A percentile compares a stretch with the other conserved stretches of the same genome.
Evolutionary conservation across 1,140 invertebrate species (phyloP).

Genomic region (Magallana angulata): DNA sequence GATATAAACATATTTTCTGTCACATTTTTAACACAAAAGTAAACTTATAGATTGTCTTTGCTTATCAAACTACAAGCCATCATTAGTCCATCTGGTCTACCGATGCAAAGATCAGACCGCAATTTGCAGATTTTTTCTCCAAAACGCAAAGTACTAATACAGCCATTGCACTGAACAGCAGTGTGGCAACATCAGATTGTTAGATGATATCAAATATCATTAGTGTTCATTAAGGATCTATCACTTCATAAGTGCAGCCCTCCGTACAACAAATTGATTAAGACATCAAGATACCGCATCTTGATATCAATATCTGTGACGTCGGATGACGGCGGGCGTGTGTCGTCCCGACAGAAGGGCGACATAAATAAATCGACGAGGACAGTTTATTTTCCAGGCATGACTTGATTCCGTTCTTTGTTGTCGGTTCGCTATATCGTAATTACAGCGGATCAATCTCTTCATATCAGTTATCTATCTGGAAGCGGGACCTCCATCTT

Average conservation of each 20-base stretch:
- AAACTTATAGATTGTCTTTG: no score
- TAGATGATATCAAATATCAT: slow-evolving; percentile 29
- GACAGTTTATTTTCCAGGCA: slow-evolving; percentile 33
- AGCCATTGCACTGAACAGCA: background rate
- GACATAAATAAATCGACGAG: slow-evolving; percentile 28
- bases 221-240: background rate
- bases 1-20: no score
- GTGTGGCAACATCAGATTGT: background rate
- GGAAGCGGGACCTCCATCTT: slow-evolving; percentile 19
- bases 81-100: no score
- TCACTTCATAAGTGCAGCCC: background rate
- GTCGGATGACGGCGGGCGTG: background rate
- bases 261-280: background rate
- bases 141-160: background rate
- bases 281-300: background rate
- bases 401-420: slow-evolving; percentile 30
- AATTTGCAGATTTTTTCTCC: background rate
- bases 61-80: no score
- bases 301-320: slow-evolving; percentile 31
- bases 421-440: slow-evolving; percentile 36
- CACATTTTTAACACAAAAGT: no score
- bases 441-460: slow-evolving; percentile 43
- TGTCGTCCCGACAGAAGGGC: slow-evolving; percentile 13
- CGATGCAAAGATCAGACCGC: no score
- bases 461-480: slow-evolving; percentile 45